Conservation (phyloP, 1,140 invertebrate genomes). For the Gryon sp. region DNA sequence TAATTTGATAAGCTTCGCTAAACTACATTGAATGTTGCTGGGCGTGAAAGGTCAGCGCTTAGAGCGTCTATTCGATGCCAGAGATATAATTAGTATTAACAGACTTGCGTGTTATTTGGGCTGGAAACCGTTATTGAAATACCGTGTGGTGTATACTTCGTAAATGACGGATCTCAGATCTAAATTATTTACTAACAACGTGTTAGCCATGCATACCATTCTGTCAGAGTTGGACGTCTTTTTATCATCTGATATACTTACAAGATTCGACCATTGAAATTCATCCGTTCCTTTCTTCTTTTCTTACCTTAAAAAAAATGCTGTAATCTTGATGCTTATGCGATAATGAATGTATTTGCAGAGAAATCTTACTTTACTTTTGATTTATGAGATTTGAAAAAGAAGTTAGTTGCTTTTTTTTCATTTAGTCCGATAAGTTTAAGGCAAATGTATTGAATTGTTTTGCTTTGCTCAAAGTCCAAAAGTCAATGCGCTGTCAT, state of each 20-base stretch:
- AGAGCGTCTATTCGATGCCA: conserved; percentile 18
- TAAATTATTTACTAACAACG: conserved; percentile 40
- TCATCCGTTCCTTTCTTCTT: no score
- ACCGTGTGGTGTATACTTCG: conserved; percentile 7
- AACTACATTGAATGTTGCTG: conserved; percentile 39
- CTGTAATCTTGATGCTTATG: not conserved
- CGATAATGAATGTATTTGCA: conserved; percentile 1
- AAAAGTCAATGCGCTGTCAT: no score
- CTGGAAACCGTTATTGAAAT: conserved; percentile 45
- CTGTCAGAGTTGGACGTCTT: conserved; percentile 21
- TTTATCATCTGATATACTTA: no score
- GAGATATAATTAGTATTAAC: conserved; percentile 48
- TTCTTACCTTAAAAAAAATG: no score
- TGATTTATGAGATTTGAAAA: no score
- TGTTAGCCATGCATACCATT: conserved; percentile 26
- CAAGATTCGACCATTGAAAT: no score
- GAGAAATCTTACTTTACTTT: no score
- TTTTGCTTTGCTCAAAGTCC: no score
- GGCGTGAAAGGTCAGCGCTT: conserved; percentile 45
- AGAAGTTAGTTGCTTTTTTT: no score
- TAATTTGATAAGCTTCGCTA: conserved; percentile 34
- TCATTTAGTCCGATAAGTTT: no score
- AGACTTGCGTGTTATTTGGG: conserved; percentile 46
- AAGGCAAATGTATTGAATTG: no score
- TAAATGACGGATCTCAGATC: conserved; percentile 25